phyloP scores from a whole-genome alignment of 2,797 vertebrate species.

The Sebastes vulpes region DNA sequence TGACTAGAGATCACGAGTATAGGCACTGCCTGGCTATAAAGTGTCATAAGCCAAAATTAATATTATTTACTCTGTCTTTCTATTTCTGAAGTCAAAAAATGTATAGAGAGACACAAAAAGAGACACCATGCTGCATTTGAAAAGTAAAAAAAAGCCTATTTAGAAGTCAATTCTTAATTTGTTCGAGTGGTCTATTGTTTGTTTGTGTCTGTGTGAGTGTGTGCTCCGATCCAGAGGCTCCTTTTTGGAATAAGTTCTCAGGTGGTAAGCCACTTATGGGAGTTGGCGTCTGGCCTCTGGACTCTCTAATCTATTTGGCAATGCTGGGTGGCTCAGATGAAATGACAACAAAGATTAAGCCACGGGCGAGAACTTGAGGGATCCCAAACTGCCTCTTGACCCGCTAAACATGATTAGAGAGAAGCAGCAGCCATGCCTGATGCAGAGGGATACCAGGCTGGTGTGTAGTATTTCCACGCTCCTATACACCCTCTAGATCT shows the following conservation, averaged over 20 bases:
- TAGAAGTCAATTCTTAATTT: not conserved
- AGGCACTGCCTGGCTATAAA: not conserved
- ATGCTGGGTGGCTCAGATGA: slow-evolving; percentile 68
- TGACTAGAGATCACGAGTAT: not conserved
- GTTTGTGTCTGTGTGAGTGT: slow-evolving; percentile 17
- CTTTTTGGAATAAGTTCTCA: slow-evolving; percentile 59
- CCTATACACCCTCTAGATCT: not conserved
- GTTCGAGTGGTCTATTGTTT: slow-evolving; percentile 7
- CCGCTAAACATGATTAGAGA: slow-evolving; percentile 71
- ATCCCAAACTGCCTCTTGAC: slow-evolving; percentile 65
- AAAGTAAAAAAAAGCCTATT: not conserved
- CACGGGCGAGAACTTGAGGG: slow-evolving; percentile 52
- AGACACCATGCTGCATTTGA: not conserved
- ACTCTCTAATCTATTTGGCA: slow-evolving; percentile 74
- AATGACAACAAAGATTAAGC: slow-evolving; percentile 79
- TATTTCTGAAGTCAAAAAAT: not conserved
- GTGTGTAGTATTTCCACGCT: not conserved
- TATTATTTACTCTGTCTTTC: not conserved
- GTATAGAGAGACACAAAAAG: not conserved
- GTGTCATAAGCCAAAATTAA: not conserved
- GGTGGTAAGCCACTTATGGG: slow-evolving; percentile 76
- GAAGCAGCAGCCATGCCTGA: slow-evolving; percentile 37
- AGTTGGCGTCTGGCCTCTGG: slow-evolving; percentile 56
- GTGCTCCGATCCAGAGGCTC: slow-evolving; percentile 51
- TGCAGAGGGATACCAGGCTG: slow-evolving; percentile 19